Percentiles rank a stretch among this genome's conserved stretches.
Evolutionary conservation across 2,888 invertebrate genomes (phyloP).

Genomic region (Xanthia togata): DNA sequence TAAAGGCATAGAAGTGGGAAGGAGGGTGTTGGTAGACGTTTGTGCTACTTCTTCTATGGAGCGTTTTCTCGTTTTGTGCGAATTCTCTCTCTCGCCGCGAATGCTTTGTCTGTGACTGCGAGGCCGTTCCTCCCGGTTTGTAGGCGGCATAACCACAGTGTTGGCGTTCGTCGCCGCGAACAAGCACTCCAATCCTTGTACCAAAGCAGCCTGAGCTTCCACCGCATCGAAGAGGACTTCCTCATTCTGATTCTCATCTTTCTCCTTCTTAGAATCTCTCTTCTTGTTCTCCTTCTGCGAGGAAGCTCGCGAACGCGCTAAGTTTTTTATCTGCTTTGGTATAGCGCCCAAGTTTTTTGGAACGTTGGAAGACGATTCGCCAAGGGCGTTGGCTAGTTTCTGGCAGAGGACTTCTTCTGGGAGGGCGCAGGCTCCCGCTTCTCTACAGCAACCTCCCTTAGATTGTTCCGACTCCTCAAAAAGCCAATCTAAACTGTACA

Average conservation of each 20-base stretch:
- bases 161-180: conserved; percentile 88
- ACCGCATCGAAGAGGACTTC: conserved; percentile 87
- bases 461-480: conserved; percentile 82
- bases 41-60: conserved; percentile 91
- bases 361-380: conserved; percentile 86
- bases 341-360: conserved; percentile 93
- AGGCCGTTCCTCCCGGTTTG: conserved; percentile 83
- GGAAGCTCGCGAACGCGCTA: conserved; percentile 89
- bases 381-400: conserved; percentile 82
- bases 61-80: conserved; percentile 87
- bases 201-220: conserved; percentile 90
- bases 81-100: conserved; percentile 85
- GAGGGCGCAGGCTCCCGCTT: conserved; percentile 71
- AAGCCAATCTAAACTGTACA: conserved; percentile 88
- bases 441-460: conserved; percentile 72
- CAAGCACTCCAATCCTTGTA: conserved; percentile 89
- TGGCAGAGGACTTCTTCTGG: conserved; percentile 79
- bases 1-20: conserved; percentile 91
- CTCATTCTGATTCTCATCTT: conserved; percentile 85
- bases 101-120: conserved; percentile 83
- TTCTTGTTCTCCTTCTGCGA: conserved; percentile 91
- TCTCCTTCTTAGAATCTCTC: conserved; percentile 86
- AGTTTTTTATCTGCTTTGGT: conserved; percentile 92
- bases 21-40: conserved; percentile 92
- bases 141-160: conserved; percentile 87